Evolutionary conservation across 2,113 vertebrate species (phyloP).

Genomic region (Leptosomus discolor): DNA sequence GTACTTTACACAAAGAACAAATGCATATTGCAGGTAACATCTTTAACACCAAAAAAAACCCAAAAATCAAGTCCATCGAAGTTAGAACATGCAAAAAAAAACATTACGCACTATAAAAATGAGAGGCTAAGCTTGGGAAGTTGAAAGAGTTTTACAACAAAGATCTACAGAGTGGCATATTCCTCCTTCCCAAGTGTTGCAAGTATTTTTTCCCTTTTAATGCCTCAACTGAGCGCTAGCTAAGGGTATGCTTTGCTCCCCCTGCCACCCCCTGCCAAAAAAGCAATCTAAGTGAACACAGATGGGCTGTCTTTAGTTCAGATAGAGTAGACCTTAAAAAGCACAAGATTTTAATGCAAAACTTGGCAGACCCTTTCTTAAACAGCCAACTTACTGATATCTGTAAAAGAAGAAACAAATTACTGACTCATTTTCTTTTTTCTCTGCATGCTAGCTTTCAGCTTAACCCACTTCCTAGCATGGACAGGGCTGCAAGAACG

Average conservation of each 20-base stretch:
- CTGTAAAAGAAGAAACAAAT: not conserved
- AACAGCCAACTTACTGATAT: not conserved
- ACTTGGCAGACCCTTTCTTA: not conserved
- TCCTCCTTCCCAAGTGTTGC: not conserved
- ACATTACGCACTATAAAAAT: not conserved
- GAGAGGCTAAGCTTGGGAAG: not conserved
- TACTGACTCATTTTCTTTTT: not conserved
- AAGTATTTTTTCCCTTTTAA: not conserved
- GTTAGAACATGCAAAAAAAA: not conserved
- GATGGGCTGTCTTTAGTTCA: not conserved
- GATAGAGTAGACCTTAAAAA: not conserved
- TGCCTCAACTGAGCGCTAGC: not conserved
- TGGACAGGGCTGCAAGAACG: not conserved
- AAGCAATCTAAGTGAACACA: not conserved
- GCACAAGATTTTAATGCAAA: not conserved
- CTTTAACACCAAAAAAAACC: not conserved
- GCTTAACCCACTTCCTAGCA: not conserved
- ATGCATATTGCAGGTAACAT: not conserved
- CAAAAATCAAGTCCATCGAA: not conserved
- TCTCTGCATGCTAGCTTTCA: not conserved
- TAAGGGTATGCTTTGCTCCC: not conserved
- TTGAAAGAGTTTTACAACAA: not conserved
- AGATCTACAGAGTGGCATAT: not conserved
- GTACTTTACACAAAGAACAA: not conserved
- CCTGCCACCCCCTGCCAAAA: accelerated